These are phyloP conservation scores for Leucania comma DNA, from an alignment of 2,888 invertebrate genomes.

Conservation along the genomic window DNA sequence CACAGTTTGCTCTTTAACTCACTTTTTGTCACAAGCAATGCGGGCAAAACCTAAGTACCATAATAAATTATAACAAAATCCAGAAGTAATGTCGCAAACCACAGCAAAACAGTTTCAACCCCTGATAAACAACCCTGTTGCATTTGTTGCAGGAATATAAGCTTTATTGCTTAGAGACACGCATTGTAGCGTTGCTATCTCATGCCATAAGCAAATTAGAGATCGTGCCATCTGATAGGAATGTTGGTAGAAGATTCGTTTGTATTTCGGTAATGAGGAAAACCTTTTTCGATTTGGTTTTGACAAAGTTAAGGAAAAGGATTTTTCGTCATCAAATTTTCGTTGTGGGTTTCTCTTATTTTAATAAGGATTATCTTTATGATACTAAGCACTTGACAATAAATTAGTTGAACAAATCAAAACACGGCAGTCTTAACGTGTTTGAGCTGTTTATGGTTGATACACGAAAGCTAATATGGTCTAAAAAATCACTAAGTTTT, in stretches of 20 bases:
- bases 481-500: no score
- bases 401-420: background rate
- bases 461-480: no score
- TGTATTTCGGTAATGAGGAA: background rate
- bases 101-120: conserved; percentile 43
- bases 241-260: conserved; percentile 6
- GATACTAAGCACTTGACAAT: no score
- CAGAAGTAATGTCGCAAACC: conserved; percentile 44
- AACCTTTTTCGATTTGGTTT: background rate
- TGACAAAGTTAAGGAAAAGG: background rate
- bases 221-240: conserved; percentile 15
- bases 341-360: no score
- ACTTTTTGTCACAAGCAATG: conserved; percentile 14
- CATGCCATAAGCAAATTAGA: conserved; percentile 70
- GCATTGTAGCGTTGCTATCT: conserved; percentile 39
- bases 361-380: no score
- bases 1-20: background rate
- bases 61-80: conserved; percentile 44
- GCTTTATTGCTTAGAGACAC: conserved; percentile 59
- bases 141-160: conserved; percentile 44
- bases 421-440: no score
- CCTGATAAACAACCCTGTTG: conserved; percentile 64
- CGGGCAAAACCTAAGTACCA: conserved; percentile 27
- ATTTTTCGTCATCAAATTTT: no score
- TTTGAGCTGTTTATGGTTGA: no score